These are phyloP conservation scores for Ectemnius lituratus DNA, from an alignment of 2,888 invertebrate species.

Conservation along the genomic window DNA sequence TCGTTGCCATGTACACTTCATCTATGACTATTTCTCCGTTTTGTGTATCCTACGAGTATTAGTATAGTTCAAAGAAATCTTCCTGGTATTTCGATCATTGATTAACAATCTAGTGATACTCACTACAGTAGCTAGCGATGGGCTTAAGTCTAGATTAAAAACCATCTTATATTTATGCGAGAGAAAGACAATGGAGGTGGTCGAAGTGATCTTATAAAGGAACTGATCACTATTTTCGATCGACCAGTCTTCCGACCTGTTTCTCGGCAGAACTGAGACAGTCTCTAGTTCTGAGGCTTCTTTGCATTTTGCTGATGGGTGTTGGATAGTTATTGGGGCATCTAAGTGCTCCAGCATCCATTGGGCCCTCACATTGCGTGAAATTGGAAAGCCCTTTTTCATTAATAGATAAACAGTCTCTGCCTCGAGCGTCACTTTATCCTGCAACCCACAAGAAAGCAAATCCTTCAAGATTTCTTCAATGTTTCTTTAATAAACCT, in stretches of 20 bases:
- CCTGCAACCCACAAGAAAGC: slow-evolving; percentile 57
- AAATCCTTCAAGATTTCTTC: background rate
- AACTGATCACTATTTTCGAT: slow-evolving; percentile 77
- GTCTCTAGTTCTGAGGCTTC: slow-evolving; percentile 81
- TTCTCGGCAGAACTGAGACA: slow-evolving; percentile 82
- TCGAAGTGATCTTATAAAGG: slow-evolving; percentile 80
- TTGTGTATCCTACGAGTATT: slow-evolving; percentile 79
- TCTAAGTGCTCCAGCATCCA: slow-evolving; percentile 87
- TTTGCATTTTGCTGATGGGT: slow-evolving; percentile 69
- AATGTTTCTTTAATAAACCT: too few relatives aligned
- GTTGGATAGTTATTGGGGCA: slow-evolving; percentile 79
- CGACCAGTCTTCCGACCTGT: slow-evolving; percentile 78
- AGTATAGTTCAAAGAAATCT: slow-evolving; percentile 5
- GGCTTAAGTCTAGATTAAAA: slow-evolving; percentile 88
- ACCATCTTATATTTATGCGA: slow-evolving; percentile 86
- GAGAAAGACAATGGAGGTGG: slow-evolving; percentile 83
- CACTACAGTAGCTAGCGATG: slow-evolving; percentile 86
- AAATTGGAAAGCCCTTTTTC: slow-evolving; percentile 85
- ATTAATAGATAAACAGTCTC: slow-evolving; percentile 84
- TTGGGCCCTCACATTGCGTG: slow-evolving; percentile 85
- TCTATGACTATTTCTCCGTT: slow-evolving; percentile 82
- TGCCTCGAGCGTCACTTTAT: slow-evolving; percentile 79
- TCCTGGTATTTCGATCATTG: background rate
- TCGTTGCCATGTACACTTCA: slow-evolving; percentile 81
- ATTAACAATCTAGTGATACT: slow-evolving; percentile 63